phyloP scores from a whole-genome alignment of 2,113 vertebrate genomes.

The Tor tambroides region DNA sequence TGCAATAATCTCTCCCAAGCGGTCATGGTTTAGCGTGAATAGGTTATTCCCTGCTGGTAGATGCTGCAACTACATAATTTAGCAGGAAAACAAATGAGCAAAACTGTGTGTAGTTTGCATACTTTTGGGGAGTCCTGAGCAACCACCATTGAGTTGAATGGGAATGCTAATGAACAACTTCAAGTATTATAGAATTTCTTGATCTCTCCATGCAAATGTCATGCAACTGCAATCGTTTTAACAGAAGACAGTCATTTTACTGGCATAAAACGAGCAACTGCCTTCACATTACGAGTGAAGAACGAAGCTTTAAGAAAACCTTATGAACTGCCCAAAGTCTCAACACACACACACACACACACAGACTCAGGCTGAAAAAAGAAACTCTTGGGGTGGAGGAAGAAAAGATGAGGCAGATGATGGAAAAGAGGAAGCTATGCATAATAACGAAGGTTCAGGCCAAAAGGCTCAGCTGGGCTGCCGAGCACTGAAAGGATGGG shows the following conservation, averaged over 20 bases:
- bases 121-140: not conserved
- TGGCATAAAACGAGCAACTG: not conserved
- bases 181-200: not conserved
- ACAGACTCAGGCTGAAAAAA: conserved; percentile 16
- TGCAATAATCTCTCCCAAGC: not conserved
- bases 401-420: conserved; percentile 3
- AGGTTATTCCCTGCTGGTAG: not conserved
- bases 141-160: not conserved
- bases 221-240: not conserved
- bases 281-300: not conserved
- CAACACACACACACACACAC: not conserved
- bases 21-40: not conserved
- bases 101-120: not conserved
- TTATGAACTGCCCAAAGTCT: not conserved
- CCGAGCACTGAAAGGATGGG: conserved; percentile 35
- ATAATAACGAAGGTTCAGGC: conserved; percentile 68
- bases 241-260: not conserved
- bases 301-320: not conserved
- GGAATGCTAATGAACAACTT: not conserved
- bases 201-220: not conserved
- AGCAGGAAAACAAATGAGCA: not conserved
- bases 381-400: not conserved
- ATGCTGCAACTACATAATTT: not conserved
- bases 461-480: conserved; percentile 53
- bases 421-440: conserved; percentile 69